Evolutionary conservation across 2,888 invertebrate genomes (phyloP).

Genomic region (Clusia tigrina): DNA sequence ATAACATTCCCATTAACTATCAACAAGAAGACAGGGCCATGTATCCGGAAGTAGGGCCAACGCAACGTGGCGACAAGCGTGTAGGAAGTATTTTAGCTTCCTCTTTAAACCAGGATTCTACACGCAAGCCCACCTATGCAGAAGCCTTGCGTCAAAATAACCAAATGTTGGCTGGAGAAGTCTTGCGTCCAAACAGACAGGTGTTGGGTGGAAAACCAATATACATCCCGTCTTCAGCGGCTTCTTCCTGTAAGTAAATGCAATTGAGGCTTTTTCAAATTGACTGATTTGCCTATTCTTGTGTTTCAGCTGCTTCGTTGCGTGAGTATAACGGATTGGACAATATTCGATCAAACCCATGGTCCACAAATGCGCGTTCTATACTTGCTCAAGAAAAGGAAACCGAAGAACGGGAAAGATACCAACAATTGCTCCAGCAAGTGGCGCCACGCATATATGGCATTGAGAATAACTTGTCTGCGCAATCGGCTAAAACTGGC

Average conservation of each 20-base stretch:
- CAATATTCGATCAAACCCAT: conserved; percentile 32
- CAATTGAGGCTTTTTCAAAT: neutral
- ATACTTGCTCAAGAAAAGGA: conserved; percentile 43
- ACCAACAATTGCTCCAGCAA: conserved; percentile 47
- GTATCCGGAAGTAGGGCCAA: conserved; percentile 39
- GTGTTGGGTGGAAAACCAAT: conserved; percentile 32
- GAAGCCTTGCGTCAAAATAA: conserved; percentile 33
- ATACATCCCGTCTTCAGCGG: conserved; percentile 33
- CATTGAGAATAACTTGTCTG: conserved; percentile 25
- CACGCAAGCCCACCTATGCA: conserved; percentile 34
- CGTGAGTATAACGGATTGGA: conserved; percentile 34
- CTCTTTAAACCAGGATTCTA: conserved; percentile 37
- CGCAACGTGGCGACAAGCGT: conserved; percentile 45
- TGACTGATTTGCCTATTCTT: neutral
- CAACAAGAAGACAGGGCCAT: conserved; percentile 25
- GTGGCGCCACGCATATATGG: conserved; percentile 40
- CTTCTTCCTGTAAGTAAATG: conserved; percentile 28
- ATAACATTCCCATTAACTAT: conserved; percentile 46
- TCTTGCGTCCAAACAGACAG: too few relatives aligned
- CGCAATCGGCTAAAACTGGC: conserved; percentile 23
- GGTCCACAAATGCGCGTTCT: conserved; percentile 37
- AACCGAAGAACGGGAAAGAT: conserved; percentile 43
- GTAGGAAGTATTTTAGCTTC: conserved; percentile 46
- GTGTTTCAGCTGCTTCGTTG: conserved; percentile 34
- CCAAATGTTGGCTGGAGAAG: conserved; percentile 4